These are phyloP conservation scores for Mesodorylaimus sp. DNA, from an alignment of 2,888 invertebrate species.

Conservation along the genomic window DNA sequence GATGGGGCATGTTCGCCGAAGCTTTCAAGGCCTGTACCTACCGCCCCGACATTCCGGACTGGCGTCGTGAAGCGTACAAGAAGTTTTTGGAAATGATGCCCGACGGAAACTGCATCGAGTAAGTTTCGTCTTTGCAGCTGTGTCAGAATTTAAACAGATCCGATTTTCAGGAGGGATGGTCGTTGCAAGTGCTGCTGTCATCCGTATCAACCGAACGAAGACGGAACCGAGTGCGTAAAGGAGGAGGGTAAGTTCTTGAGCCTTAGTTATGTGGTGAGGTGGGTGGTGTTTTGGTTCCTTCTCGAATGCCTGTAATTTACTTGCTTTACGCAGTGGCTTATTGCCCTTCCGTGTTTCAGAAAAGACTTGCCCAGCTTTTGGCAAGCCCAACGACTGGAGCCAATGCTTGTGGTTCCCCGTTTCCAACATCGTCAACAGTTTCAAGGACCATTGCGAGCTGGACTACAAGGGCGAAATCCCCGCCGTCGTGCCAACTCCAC, in stretches of 20 bases:
- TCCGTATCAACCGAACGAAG: slow-evolving; percentile 8
- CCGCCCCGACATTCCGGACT: slow-evolving; percentile 8
- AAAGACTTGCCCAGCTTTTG: neutral
- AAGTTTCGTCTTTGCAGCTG: neutral
- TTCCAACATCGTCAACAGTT: neutral
- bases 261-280: no score
- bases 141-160: neutral
- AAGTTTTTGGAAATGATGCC: slow-evolving; percentile 2
- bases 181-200: slow-evolving; percentile 11
- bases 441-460: slow-evolving; percentile 7
- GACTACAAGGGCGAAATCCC: neutral
- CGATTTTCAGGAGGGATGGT: neutral
- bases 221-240: slow-evolving; percentile 4
- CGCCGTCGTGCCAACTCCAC: slow-evolving; percentile 2
- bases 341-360: neutral
- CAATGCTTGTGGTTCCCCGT: slow-evolving; percentile 9
- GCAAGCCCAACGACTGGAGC: slow-evolving; percentile 7
- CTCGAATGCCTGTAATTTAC: no score
- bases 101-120: slow-evolving; percentile 6
- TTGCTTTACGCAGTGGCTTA: no score
- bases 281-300: no score
- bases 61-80: neutral
- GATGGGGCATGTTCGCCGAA: neutral
- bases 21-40: slow-evolving; percentile 4
- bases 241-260: neutral